A percentile compares a stretch with the other conserved stretches of the same genome.
Conservation (phyloP, 2,888 invertebrate genomes). For the Eutolmus rufibarbis region DNA sequence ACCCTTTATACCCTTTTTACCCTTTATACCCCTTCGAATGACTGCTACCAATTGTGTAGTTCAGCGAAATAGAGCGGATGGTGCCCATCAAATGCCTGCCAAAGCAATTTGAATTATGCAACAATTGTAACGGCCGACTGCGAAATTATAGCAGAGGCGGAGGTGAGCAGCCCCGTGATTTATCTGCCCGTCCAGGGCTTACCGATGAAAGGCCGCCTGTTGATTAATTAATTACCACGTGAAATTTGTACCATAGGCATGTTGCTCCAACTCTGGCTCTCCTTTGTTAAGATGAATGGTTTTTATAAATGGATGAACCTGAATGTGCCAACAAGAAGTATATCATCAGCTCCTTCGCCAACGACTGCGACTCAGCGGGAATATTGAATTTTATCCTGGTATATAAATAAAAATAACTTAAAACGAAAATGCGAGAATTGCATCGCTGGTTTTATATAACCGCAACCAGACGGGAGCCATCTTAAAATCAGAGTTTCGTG, state of each 20-base stretch:
- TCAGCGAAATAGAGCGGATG: not conserved
- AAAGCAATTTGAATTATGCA: slow-evolving; percentile 2
- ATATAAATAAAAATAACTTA: not conserved
- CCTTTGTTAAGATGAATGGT: not conserved
- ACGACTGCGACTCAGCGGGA: not conserved
- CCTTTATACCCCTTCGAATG: not conserved
- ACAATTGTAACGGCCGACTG: not conserved
- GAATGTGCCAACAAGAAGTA: not conserved
- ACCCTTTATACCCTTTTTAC: not conserved
- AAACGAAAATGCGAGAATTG: not conserved
- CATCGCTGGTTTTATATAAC: not conserved
- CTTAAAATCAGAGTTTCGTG: not conserved
- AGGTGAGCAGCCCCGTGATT: not conserved
- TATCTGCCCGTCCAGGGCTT: not conserved
- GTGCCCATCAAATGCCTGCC: not conserved
- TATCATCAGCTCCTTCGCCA: not conserved
- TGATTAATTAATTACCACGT: slow-evolving; percentile 8
- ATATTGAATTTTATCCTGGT: not conserved
- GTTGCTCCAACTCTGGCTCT: not conserved
- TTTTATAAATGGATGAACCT: slow-evolving; percentile 1
- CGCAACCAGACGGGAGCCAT: not conserved
- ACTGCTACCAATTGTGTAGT: not conserved
- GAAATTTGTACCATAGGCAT: not conserved
- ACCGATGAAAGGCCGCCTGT: slow-evolving; percentile 14
- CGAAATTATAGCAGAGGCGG: not conserved